These are phyloP conservation scores for Linyphia triangularis DNA, from an alignment of 2,888 invertebrate genomes.

Conservation along the genomic window DNA sequence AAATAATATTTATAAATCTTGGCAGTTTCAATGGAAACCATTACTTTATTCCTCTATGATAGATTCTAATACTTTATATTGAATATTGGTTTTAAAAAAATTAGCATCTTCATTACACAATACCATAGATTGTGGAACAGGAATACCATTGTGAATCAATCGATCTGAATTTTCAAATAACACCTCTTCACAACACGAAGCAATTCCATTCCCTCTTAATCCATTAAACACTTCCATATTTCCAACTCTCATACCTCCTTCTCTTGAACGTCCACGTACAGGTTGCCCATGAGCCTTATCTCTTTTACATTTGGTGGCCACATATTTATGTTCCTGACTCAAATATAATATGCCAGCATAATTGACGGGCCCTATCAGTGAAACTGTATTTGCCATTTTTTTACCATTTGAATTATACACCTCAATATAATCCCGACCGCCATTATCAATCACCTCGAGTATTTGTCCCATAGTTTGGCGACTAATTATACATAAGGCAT, in stretches of 20 bases:
- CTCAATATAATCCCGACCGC: slow-evolving; percentile 16
- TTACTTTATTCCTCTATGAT: too few relatives aligned
- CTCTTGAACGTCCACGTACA: slow-evolving; percentile 41
- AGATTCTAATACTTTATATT: neutral
- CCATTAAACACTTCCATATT: slow-evolving; percentile 55
- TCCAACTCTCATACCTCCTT: slow-evolving; percentile 45
- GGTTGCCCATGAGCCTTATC: slow-evolving; percentile 36
- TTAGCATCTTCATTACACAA: slow-evolving; percentile 45
- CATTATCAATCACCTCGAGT: neutral
- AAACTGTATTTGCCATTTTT: neutral
- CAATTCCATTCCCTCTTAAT: slow-evolving; percentile 8
- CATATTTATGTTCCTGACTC: slow-evolving; percentile 49
- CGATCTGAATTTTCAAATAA: slow-evolving; percentile 33
- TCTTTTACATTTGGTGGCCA: slow-evolving; percentile 20
- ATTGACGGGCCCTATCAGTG: slow-evolving; percentile 2
- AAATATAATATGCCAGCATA: slow-evolving; percentile 40
- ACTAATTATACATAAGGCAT: slow-evolving; percentile 29
- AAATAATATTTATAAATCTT: slow-evolving; percentile 13
- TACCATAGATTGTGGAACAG: slow-evolving; percentile 16
- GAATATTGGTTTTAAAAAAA: slow-evolving; percentile 23
- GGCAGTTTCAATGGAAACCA: slow-evolving; percentile 2
- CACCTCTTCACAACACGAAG: slow-evolving; percentile 17
- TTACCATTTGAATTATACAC: slow-evolving; percentile 15
- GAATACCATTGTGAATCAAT: neutral
- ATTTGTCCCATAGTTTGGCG: slow-evolving; percentile 43